Evolutionary conservation across 2,888 invertebrate species (phyloP).

Genomic region (Linnaemya vulpina): DNA sequence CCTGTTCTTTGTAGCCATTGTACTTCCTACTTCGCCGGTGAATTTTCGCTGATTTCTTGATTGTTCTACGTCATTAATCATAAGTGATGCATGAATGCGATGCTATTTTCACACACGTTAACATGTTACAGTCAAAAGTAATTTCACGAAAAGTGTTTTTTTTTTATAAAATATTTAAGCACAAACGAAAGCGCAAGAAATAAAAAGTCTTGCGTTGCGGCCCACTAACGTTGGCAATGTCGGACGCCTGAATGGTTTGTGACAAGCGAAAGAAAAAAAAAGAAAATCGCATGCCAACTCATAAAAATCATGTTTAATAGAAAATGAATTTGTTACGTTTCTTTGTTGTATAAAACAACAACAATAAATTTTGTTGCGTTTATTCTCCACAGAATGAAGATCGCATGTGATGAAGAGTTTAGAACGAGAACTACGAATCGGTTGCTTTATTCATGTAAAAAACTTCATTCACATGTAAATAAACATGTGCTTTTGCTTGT

Average conservation of each 20-base stretch:
- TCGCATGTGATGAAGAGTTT: constrained; percentile 63
- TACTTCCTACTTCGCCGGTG: too few relatives aligned
- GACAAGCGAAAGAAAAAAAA: constrained; percentile 56
- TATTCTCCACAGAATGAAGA: constrained; percentile 44
- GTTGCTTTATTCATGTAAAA: constrained; percentile 28
- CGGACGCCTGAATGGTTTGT: constrained; percentile 57
- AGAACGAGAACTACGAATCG: constrained; percentile 32
- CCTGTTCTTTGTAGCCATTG: too few relatives aligned
- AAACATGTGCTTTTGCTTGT: constrained; percentile 2
- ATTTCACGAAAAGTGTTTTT: not conserved
- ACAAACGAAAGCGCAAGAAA: not conserved
- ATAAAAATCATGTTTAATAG: constrained; percentile 69
- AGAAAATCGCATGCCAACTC: constrained; percentile 65
- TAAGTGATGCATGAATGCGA: not conserved
- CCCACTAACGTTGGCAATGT: constrained; percentile 41
- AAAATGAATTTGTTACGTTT: constrained; percentile 69
- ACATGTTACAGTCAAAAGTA: not conserved
- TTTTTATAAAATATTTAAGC: not conserved
- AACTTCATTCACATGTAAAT: constrained; percentile 9
- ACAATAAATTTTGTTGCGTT: constrained; percentile 22
- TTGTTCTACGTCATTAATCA: too few relatives aligned
- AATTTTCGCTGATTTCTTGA: too few relatives aligned
- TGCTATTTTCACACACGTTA: constrained; percentile 10
- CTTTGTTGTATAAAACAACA: constrained; percentile 30
- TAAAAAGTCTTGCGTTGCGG: constrained; percentile 29